phyloP scores from a whole-genome alignment of 2,888 invertebrate genomes.

The Drosophila kambysellisi region DNA sequence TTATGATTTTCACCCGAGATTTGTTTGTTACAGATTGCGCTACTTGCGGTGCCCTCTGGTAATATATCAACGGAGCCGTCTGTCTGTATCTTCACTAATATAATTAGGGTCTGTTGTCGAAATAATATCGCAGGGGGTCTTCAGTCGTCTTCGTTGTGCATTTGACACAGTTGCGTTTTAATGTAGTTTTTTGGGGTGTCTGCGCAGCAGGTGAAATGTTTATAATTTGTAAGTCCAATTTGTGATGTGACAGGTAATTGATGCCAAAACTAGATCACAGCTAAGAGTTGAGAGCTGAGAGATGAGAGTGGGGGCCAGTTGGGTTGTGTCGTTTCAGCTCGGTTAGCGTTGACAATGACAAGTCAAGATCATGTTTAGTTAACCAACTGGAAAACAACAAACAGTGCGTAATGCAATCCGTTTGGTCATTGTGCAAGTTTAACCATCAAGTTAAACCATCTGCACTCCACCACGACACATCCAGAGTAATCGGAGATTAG shows the following conservation, averaged over 20 bases:
- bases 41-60: conserved; percentile 53
- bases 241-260: conserved; percentile 73
- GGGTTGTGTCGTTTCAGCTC: conserved; percentile 50
- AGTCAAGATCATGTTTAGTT: conserved; percentile 81
- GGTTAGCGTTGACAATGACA: conserved; percentile 70
- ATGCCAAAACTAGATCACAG: conserved; percentile 70
- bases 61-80: conserved; percentile 67
- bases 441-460: conserved; percentile 60
- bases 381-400: conserved; percentile 77
- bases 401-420: conserved; percentile 56
- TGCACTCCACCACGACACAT: conserved; percentile 5
- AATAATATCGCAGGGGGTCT: conserved; percentile 54
- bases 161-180: conserved; percentile 73
- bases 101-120: conserved; percentile 72
- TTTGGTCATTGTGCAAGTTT: conserved; percentile 64
- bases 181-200: conserved; percentile 12
- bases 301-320: neutral
- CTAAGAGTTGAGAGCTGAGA: neutral
- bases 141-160: conserved; percentile 10
- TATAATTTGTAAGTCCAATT: conserved; percentile 73
- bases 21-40: conserved; percentile 63
- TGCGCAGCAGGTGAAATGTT: conserved; percentile 63
- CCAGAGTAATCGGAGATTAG: conserved; percentile 43
- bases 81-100: conserved; percentile 64
- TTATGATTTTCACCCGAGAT: conserved; percentile 73